phyloP scores from a whole-genome alignment of 1,140 invertebrate species.

The Notospermus geniculatus region DNA sequence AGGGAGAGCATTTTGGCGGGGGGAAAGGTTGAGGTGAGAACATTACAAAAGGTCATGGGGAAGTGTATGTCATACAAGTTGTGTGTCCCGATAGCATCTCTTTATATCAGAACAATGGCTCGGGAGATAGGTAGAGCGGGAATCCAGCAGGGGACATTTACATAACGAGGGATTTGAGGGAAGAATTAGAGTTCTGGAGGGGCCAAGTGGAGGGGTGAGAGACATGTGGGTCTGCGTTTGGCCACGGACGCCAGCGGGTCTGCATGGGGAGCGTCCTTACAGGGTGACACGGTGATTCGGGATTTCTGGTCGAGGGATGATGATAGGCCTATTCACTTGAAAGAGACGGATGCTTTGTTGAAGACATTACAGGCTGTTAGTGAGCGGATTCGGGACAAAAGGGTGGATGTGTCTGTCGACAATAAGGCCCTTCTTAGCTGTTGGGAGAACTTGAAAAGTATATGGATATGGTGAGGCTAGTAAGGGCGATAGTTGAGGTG shows the following conservation, averaged over 20 bases:
- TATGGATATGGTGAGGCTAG: not conserved
- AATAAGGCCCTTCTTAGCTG: not conserved
- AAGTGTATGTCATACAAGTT: constrained; percentile 23
- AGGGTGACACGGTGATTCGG: not conserved
- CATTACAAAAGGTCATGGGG: constrained; percentile 17
- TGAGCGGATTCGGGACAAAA: not conserved
- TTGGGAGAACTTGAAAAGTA: not conserved
- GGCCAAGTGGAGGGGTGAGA: not conserved
- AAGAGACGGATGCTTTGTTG: not conserved
- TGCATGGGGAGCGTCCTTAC: not conserved
- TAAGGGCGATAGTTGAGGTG: not conserved
- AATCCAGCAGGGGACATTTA: too few species aligned
- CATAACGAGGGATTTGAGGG: not conserved
- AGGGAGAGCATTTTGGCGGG: too few species aligned
- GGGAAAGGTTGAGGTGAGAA: constrained; percentile 16
- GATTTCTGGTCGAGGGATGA: not conserved
- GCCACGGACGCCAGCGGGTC: not conserved
- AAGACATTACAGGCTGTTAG: not conserved
- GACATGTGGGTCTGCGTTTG: not conserved
- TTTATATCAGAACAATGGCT: too few species aligned
- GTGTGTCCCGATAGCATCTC: too few species aligned
- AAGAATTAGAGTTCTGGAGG: not conserved
- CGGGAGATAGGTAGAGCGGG: too few species aligned
- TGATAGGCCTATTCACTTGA: constrained; percentile 1
- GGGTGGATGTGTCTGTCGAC: not conserved